Conservation (phyloP, 2,113 vertebrate genomes). For the Phainopepla nitens region DNA sequence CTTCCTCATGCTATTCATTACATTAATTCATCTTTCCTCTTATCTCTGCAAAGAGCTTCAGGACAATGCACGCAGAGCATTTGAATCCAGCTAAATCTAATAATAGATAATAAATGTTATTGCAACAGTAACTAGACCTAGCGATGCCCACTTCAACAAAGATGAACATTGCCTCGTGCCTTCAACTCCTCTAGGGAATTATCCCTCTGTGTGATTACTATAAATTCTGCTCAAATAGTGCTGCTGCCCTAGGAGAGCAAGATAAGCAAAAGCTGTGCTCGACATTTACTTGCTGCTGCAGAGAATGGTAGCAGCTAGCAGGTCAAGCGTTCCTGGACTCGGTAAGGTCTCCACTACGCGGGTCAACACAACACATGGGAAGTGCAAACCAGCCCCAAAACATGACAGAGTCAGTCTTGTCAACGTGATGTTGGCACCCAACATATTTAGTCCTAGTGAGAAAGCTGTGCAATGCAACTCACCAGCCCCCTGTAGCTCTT, state of each 20-base stretch:
- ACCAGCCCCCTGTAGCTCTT: neutral
- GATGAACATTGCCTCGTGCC: neutral
- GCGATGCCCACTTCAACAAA: neutral
- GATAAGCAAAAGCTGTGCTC: neutral
- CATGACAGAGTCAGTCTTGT: neutral
- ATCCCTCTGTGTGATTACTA: neutral
- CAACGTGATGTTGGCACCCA: neutral
- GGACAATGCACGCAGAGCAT: neutral
- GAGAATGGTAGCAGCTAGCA: neutral
- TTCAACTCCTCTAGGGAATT: neutral
- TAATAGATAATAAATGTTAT: neutral
- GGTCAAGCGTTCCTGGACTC: neutral
- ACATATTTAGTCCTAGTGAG: fast-evolving
- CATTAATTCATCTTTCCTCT: neutral
- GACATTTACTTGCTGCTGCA: neutral
- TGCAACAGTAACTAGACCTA: neutral
- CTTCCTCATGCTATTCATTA: neutral
- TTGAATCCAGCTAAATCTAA: neutral
- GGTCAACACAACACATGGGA: neutral
- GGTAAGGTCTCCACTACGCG: fast-evolving
- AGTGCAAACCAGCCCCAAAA: neutral
- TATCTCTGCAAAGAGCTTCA: neutral
- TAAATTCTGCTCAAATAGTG: neutral
- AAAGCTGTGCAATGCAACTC: fast-evolving
- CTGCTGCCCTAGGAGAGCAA: neutral